Evolutionary conservation across 2,797 vertebrate genomes (phyloP), one percentile per base, ranked within the genome.

Genomic region (Uromys caudimaculatus): DNA sequence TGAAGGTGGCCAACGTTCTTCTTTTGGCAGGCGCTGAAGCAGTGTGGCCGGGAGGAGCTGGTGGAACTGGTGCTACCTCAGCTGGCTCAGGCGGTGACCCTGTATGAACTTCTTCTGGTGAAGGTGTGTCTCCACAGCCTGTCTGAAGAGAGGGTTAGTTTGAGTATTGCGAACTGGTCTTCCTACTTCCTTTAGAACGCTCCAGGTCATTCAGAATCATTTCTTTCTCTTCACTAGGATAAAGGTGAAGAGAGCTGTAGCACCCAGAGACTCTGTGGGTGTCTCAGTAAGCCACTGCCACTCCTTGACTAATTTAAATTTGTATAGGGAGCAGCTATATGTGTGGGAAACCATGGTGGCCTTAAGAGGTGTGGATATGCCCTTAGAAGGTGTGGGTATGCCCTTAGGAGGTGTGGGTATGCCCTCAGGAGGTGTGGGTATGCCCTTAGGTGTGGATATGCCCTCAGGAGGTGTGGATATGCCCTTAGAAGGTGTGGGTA

Each of bases 71-170:
- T 99, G 88, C 99, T 99, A 87, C 99, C 99, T 95, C 99, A 98
- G 92, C 97, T 99, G 93, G 98, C 99, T 47, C 99, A 99, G 96
- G 98, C 99, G 23, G 98, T 99, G 97, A 99, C 99, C 9, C 98
- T 99, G 7, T 99, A 99, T 98, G 99, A 99, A 95, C 99, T 99
- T 96, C 99, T 99, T 56, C 98, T 99, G 95, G 99, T 99, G 96
- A 99, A 99, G 99, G 99, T 99, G 89, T 97, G 98, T 89, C 21
- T 6, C 24, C 27, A 84, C 52, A 64, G 92, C 1, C 0, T 71
- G 71, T 88, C 73, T 93, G 6, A 3, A 71, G 50, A 71, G 85
- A 64, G 50, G 56, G 54, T 6, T 38, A 44, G 11, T 6, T 0
- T 54, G 94, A 85, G 27, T 32, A 2, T 3, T 27, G 58, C 67